phyloP scores from a whole-genome alignment of 2,113 vertebrate species.

The Platysteira castanea region DNA sequence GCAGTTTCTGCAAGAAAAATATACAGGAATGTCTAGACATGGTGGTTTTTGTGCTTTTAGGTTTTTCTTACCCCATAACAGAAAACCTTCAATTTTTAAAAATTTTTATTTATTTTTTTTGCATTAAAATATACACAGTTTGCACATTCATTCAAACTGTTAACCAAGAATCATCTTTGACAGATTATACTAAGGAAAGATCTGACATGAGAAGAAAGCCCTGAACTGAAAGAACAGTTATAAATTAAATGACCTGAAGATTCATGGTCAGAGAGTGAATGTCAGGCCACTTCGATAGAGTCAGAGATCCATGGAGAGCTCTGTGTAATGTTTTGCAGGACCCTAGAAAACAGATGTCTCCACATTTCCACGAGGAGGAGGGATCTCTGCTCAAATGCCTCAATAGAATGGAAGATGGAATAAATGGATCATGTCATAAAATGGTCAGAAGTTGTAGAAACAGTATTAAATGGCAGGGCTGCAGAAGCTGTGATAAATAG shows the following conservation, averaged over 20 bases:
- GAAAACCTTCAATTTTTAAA: neutral
- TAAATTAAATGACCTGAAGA: conserved; percentile 31
- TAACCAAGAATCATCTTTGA: conserved; percentile 9
- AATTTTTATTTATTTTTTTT: too few relatives aligned
- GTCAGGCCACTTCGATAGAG: neutral
- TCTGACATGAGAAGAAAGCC: conserved; percentile 21
- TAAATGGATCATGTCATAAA: neutral
- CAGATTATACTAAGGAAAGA: neutral
- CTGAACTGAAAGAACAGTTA: neutral
- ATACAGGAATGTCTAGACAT: conserved; percentile 34
- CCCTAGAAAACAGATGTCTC: neutral
- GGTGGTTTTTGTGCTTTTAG: neutral
- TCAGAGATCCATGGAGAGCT: neutral
- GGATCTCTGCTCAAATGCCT: neutral
- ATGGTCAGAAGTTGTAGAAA: neutral
- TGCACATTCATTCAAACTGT: conserved; percentile 11
- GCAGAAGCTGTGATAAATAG: neutral
- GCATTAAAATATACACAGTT: neutral
- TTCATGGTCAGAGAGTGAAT: neutral
- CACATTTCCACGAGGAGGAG: neutral
- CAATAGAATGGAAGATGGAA: neutral
- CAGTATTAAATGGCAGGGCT: neutral
- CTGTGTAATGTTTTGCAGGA: neutral
- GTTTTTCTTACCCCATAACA: neutral
- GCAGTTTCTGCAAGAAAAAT: conserved; percentile 18